These are phyloP conservation scores for Myathropa florea DNA, from an alignment of 2,888 invertebrate species.

Conservation along the genomic window DNA sequence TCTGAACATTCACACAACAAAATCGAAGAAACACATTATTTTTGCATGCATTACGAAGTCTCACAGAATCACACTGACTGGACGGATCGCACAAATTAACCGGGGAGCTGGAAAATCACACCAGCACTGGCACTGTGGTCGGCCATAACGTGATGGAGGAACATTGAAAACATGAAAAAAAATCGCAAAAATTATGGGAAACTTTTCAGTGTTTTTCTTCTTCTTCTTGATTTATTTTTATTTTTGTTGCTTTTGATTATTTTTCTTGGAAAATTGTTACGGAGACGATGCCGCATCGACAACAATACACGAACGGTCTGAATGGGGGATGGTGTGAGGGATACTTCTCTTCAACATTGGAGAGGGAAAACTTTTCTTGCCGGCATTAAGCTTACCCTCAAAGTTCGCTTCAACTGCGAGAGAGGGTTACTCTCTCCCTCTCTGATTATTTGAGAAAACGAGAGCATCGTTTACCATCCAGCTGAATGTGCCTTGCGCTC, in stretches of 20 bases:
- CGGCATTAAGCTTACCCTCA: conserved; percentile 60
- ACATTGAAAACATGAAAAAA: conserved; percentile 11
- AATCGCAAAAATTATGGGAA: conserved; percentile 43
- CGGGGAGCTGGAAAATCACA: conserved; percentile 31
- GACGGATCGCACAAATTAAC: conserved; percentile 46
- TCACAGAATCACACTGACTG: conserved; percentile 30
- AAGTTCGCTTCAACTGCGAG: conserved; percentile 28
- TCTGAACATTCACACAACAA: not conserved
- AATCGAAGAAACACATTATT: not conserved
- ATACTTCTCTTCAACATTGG: no score
- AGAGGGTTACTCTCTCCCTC: not conserved
- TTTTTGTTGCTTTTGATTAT: conserved; percentile 12
- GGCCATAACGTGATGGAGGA: conserved; percentile 8
- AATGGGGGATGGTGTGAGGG: conserved; percentile 26
- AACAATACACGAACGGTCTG: conserved; percentile 34
- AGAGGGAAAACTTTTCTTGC: conserved; percentile 40
- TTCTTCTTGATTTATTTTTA: conserved; percentile 9
- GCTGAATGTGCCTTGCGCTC: not conserved
- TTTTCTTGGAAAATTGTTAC: conserved; percentile 42
- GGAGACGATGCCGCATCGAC: conserved; percentile 54
- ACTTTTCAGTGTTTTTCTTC: conserved; percentile 37
- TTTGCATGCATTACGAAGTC: conserved; percentile 2
- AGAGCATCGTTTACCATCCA: conserved; percentile 2
- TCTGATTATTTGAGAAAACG: no score
- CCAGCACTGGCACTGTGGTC: not conserved